phyloP scores from a whole-genome alignment of 2,888 invertebrate genomes.

The Meliscaeva auricollis region DNA sequence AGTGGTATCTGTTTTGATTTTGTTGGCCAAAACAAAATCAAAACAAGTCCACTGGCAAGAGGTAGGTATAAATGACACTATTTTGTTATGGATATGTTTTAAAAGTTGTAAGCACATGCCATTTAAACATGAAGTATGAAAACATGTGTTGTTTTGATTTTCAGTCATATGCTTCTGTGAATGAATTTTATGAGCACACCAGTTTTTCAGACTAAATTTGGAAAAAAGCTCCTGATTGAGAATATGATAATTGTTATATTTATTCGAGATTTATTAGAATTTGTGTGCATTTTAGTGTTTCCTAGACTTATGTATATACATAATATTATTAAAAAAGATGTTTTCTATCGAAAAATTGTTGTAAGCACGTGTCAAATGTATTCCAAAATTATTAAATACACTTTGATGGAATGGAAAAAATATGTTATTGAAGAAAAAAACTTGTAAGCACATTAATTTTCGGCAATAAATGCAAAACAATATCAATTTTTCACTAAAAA shows the following conservation, averaged over 20 bases:
- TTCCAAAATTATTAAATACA: too few relatives aligned
- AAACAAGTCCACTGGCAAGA: slow-evolving; percentile 10
- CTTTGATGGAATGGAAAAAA: too few relatives aligned
- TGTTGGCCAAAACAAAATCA: background rate
- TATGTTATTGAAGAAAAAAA: background rate
- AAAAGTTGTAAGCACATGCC: slow-evolving; percentile 36
- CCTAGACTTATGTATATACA: too few relatives aligned
- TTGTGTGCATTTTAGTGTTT: too few relatives aligned
- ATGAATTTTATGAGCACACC: slow-evolving; percentile 27
- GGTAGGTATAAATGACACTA: background rate
- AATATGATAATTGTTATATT: too few relatives aligned
- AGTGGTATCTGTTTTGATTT: background rate
- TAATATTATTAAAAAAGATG: too few relatives aligned
- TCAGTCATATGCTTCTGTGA: background rate
- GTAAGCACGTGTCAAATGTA: too few relatives aligned
- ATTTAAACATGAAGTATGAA: background rate
- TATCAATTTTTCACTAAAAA: background rate
- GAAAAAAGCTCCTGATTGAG: background rate
- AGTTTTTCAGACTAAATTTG: background rate
- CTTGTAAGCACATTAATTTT: slow-evolving; percentile 42
- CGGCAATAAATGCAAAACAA: too few relatives aligned
- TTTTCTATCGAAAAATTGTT: background rate
- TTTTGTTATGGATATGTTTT: background rate
- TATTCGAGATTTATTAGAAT: too few relatives aligned
- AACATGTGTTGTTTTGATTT: background rate